Base-by-base conservation (phyloP, 2,113 vertebrate genomes). In the Labrus mixtus region DNA sequence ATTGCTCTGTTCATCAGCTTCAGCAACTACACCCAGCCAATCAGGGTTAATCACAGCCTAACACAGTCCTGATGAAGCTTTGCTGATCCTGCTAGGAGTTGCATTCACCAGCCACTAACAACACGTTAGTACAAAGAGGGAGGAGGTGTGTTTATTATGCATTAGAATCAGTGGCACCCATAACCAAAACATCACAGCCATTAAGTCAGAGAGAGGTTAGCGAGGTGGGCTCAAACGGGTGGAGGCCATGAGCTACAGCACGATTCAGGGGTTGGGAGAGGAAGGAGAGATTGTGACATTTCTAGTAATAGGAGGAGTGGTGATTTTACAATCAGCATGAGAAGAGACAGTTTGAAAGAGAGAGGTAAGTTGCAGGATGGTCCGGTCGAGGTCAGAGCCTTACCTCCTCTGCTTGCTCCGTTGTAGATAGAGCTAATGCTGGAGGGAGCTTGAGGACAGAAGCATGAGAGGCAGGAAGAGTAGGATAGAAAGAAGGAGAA, bases 381-480 rank as follows among this genome's bases (percentile, higher is more conserved):
- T 76, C 71, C 36, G 69, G 54, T 77, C 10, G 12, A 72, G 36
- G 79, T 45, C 23, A 22, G 71, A 57, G 73, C 37, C 93, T 94
- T 95, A 95, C 95, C 95, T 95, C 94, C 94, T 94, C 93, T 90
- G 83, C 88, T 93, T 8, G 93, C 87, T 57, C 93, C 93, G 43
- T 94, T 95, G 92, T 94, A 95, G 92, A 94, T 87, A 81, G 93
- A 93, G 84, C 91, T 94, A 88, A 93, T 84, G 83, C 92, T 95
- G 88, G 95, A 95, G 64, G 95, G 95, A 78, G 94, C 95, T 95
- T 64, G 17, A 71, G 68, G 61, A 71, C 59, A 81, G 68, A 64
- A 75, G 71, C 58, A 76, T 48, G 15, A 57, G 60, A 41, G 65
- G 66, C 22, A 39, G 65, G 29, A 61, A 25, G 19, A 43, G 20